Evolutionary conservation across 2,888 invertebrate genomes (phyloP), one percentile per base, ranked within the genome.

Genomic region (Metacarcinus magister): DNA sequence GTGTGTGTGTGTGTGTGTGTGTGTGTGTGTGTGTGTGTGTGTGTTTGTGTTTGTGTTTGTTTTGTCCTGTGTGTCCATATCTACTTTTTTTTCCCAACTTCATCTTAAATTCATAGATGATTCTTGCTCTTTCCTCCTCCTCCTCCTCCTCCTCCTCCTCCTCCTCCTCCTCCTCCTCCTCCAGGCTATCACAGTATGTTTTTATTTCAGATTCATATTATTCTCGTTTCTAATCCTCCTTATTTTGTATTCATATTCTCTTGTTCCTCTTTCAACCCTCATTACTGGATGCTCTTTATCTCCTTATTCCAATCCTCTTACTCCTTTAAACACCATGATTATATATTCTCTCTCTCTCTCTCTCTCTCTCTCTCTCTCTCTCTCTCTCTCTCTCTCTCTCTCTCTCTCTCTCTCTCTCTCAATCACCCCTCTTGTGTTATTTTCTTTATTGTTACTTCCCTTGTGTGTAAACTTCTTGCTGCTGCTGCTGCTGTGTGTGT

Each of bases 311-410:
- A 28, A 10, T 92, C 46, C 44, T 44, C 44, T 46, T 92, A 19
- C 44, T 46, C 19, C 46, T 46, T 46, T 46, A 46, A 46, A 46
- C 46, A 46, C 10, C 46, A 4, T 46, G 46, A 46, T 46, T 46
- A 46, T 7, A 46, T 46, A n/a, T 54, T 92, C 92, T 54, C 60
- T 54, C 92, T 92, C 92, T 92, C 92, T 54, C 60, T 54, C 92
- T 48, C 92, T 23, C 92, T 54, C 92, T 28, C 54, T 19, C 60
- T 60, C 60, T 60, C 60, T 60, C 60, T 60, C 89, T 39, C 89
- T 39, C 89, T 39, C 89, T 39, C 89, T 39, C 89, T 39, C 89
- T 39, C 39, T 39, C 89, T 39, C 89, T 39, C 89, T 39, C 89
- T 39, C 89, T 39, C 89, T 39, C 89, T 39, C 89, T 39, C 89